phyloP scores from a whole-genome alignment of 1,140 invertebrate genomes.

The Heliconius hewitsoni region DNA sequence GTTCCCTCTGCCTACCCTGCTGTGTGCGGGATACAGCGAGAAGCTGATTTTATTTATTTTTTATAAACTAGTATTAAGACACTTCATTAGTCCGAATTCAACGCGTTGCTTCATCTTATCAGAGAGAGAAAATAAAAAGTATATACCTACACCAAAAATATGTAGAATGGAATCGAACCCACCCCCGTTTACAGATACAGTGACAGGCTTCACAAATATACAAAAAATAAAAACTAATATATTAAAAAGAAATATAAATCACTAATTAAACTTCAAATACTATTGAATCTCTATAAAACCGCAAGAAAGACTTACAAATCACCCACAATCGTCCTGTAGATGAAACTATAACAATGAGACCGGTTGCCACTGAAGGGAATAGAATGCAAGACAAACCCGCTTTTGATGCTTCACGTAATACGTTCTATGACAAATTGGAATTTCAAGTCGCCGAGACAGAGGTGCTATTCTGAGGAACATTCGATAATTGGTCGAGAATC shows the following conservation, averaged over 20 bases:
- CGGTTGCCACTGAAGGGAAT: conserved; percentile 49
- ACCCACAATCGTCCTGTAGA: conserved; percentile 42
- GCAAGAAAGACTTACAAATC: conserved; percentile 37
- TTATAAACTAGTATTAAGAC: no score
- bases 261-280: conserved; percentile 32
- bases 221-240: no score
- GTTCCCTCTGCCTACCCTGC: no score
- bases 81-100: no score
- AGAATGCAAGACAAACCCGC: conserved; percentile 45
- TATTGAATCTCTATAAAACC: conserved; percentile 37
- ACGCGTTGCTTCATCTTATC: no score
- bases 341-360: conserved; percentile 56
- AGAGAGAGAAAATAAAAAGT: no score
- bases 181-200: no score
- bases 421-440: conserved; percentile 53
- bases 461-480: conserved; percentile 37
- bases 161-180: no score
- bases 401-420: conserved; percentile 55
- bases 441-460: conserved; percentile 39
- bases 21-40: no score
- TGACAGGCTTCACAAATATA: no score
- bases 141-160: no score
- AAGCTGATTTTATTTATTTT: no score
- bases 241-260: background rate
- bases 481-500: conserved; percentile 40